Evolutionary conservation across 2,113 vertebrate species (phyloP), one percentile per base, ranked within the genome.

Genomic region (Thalassarche chlororhynchos): DNA sequence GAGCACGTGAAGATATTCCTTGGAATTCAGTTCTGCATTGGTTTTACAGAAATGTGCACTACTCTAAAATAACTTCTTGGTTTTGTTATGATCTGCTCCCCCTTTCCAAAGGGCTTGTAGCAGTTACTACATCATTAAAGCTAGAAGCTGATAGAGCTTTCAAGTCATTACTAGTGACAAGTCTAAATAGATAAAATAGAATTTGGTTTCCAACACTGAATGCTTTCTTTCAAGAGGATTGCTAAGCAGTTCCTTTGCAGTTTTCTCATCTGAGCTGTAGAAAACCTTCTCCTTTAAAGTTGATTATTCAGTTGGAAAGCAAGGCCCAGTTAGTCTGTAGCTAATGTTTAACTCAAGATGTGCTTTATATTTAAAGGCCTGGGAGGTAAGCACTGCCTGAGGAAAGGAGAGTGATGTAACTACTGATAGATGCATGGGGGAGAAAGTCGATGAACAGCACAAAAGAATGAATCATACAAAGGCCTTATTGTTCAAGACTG

Each of bases 341-440:
- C 84, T 93, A 62, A 70, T 80, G 78, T 94, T 93, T 80, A 71
- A 75, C 85, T 84, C 81, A 49, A 91, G 91, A 93, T 64, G 55
- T 61, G 64, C 44, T 94, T 93, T 97, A n/a, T 55, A 88, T 92
- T 89, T 95, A 47, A 84, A 92, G 79, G 65, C 79, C 87, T 68
- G 90, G 51, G 87, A 92, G 75, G 38, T 60, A 51, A 36, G 47
- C 21, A 54, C 25, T 72, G 94, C 78, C 89, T 16, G 68, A 57
- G 91, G 84, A 89, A 65, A 84, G n/a, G 72, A 82, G 57, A 62
- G 76, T 95, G 91, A 97, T 75, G 77, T 91, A 97, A 96, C 15
- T 61, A 57, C 49, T 81, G 89, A 69, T 88, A 72, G 93, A 91
- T 91, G 79, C 60, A 55, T 2, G 8, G 15, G 42, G 88, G 42